Percentiles rank a stretch among this genome's conserved stretches.
Conservation (phyloP, 2,888 invertebrate genomes). For the Clanis bilineata region DNA sequence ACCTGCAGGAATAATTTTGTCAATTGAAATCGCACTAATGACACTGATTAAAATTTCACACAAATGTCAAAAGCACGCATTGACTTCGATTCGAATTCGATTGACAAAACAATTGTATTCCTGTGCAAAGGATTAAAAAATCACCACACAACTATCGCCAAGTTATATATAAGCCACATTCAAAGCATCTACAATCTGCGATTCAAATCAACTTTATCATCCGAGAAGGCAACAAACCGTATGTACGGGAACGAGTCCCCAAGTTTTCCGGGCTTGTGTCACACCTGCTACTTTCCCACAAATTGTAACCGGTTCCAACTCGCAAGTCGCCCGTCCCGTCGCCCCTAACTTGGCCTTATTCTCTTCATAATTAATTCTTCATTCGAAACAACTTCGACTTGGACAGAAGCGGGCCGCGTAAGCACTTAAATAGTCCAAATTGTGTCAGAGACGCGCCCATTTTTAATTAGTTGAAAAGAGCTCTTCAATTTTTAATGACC, state of each 20-base stretch:
- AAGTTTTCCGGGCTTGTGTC: constrained; percentile 65
- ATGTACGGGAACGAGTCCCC: constrained; percentile 54
- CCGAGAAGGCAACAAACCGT: constrained; percentile 76
- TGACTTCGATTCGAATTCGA: too few species aligned
- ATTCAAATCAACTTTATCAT: constrained; percentile 79
- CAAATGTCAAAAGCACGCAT: too few species aligned
- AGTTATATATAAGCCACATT: constrained; percentile 30
- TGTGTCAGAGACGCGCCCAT: constrained; percentile 75
- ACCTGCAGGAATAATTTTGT: too few species aligned
- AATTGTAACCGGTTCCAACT: constrained; percentile 73
- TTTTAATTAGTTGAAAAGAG: constrained; percentile 77
- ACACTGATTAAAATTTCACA: too few species aligned
- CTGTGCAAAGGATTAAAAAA: not conserved
- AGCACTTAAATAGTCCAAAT: constrained; percentile 80
- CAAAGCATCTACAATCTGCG: constrained; percentile 72
- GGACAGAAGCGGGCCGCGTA: constrained; percentile 71
- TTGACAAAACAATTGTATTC: too few species aligned
- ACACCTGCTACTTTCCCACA: constrained; percentile 79
- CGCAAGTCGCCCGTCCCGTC: constrained; percentile 60
- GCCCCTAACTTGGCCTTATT: constrained; percentile 63
- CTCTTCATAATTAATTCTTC: constrained; percentile 82
- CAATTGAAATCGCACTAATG: too few species aligned
- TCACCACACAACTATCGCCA: constrained; percentile 23
- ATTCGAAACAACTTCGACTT: constrained; percentile 75
- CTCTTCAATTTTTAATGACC: constrained; percentile 73